Percentiles rank a stretch among this genome's conserved stretches.
phyloP scores from a whole-genome alignment of 2,797 vertebrate genomes.

The Gallinago nigripennis region DNA sequence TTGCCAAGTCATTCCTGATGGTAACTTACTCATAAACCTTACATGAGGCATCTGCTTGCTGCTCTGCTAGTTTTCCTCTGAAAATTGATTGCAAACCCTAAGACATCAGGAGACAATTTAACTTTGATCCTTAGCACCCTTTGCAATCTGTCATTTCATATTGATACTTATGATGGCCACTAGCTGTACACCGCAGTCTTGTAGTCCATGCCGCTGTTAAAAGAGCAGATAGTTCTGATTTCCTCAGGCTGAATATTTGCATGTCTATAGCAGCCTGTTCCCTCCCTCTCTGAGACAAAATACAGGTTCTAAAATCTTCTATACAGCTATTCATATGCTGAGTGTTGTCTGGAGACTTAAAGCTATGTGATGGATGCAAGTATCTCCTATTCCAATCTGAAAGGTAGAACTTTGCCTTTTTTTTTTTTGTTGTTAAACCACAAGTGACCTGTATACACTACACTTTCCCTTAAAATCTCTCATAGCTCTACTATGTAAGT shows the following conservation, averaged over 20 bases:
- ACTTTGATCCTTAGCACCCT: neutral
- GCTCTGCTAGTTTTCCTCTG: neutral
- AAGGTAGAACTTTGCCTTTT: neutral
- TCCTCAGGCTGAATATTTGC: neutral
- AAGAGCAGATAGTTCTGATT: neutral
- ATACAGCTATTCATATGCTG: neutral
- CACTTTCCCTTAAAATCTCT: neutral
- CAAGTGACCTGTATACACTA: neutral
- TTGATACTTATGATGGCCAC: neutral
- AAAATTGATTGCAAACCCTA: neutral
- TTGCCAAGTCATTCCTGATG: neutral
- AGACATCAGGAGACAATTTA: neutral
- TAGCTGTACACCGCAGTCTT: neutral
- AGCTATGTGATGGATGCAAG: neutral
- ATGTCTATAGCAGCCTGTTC: neutral
- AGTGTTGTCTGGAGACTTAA: neutral
- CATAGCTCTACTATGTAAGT: neutral
- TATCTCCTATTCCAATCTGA: neutral
- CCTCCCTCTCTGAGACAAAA: neutral
- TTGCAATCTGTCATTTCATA: neutral
- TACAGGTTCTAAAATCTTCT: neutral
- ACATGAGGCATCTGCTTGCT: neutral
- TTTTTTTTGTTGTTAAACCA: neutral
- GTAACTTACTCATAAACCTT: neutral
- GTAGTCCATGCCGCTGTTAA: neutral